Conservation (phyloP, 1,140 invertebrate genomes). For the Tetramorium alpestre region DNA sequence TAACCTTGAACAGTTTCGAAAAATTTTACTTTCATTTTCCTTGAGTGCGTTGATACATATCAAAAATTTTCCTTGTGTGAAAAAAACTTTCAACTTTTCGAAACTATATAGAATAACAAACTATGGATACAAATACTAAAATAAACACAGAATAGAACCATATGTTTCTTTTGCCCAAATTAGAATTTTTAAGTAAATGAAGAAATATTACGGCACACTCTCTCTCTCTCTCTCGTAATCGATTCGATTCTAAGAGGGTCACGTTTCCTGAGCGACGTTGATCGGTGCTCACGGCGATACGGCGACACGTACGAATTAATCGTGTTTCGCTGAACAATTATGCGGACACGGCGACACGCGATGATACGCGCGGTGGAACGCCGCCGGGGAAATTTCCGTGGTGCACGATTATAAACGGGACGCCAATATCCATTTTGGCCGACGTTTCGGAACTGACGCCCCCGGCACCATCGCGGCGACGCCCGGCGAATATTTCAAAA, state of each 20-base stretch:
- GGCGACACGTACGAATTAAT: slow-evolving; percentile 31
- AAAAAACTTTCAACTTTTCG: background rate
- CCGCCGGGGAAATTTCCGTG: slow-evolving; percentile 12
- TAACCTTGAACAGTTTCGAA: background rate
- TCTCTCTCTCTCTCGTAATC: background rate
- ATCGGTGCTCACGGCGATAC: slow-evolving; percentile 9
- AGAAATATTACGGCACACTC: background rate
- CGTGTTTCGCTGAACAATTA: slow-evolving; percentile 48
- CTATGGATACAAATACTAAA: background rate
- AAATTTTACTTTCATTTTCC: background rate
- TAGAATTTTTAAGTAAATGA: background rate
- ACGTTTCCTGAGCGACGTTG: slow-evolving; percentile 8
- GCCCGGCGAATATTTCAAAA: slow-evolving; percentile 65
- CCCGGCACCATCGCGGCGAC: background rate
- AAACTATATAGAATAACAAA: background rate
- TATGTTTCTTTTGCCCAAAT: background rate
- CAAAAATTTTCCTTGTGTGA: background rate
- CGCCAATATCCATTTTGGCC: slow-evolving; percentile 59
- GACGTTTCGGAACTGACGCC: slow-evolving; percentile 47
- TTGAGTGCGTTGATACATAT: background rate
- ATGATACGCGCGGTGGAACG: slow-evolving; percentile 1
- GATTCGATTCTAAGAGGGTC: background rate
- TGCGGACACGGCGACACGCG: background rate
- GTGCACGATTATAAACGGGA: slow-evolving; percentile 60
- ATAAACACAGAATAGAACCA: background rate